Evolutionary conservation across 1,140 invertebrate species (phyloP).

Genomic region (Drosophila insularis): DNA sequence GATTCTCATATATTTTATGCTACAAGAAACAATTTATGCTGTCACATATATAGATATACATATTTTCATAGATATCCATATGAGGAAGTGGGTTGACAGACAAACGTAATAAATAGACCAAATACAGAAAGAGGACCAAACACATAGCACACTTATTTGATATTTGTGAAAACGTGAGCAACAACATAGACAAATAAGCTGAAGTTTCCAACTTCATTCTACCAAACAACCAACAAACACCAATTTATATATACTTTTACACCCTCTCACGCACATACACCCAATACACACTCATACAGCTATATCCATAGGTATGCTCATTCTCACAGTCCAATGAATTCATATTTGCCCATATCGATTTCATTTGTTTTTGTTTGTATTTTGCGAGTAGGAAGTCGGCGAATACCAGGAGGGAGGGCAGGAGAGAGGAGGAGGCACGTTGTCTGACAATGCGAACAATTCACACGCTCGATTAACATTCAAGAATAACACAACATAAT

Average conservation of each 20-base stretch:
- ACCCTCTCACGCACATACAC: not conserved
- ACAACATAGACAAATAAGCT: slow-evolving; percentile 5
- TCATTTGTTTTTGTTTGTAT: slow-evolving; percentile 14
- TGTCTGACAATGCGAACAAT: slow-evolving; percentile 46
- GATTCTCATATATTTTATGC: slow-evolving; percentile 4
- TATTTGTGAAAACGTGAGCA: slow-evolving; percentile 9
- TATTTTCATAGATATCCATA: not conserved
- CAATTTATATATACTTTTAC: not conserved
- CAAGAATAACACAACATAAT: slow-evolving; percentile 42
- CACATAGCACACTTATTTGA: slow-evolving; percentile 1
- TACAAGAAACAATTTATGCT: slow-evolving; percentile 3
- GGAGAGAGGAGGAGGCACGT: not conserved
- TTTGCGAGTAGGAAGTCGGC: not conserved
- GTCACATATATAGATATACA: not conserved
- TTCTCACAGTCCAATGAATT: slow-evolving; percentile 10
- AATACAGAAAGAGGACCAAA: slow-evolving; percentile 3
- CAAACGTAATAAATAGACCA: not conserved
- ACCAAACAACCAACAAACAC: no score
- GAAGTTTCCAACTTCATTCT: not conserved
- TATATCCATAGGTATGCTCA: not conserved
- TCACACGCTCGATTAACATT: slow-evolving; percentile 70
- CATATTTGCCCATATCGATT: slow-evolving; percentile 9
- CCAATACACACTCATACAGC: not conserved
- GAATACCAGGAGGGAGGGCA: not conserved
- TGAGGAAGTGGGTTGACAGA: slow-evolving; percentile 1